Conservation (phyloP, 2,797 vertebrate species). For the Danio aesculapii region DNA sequence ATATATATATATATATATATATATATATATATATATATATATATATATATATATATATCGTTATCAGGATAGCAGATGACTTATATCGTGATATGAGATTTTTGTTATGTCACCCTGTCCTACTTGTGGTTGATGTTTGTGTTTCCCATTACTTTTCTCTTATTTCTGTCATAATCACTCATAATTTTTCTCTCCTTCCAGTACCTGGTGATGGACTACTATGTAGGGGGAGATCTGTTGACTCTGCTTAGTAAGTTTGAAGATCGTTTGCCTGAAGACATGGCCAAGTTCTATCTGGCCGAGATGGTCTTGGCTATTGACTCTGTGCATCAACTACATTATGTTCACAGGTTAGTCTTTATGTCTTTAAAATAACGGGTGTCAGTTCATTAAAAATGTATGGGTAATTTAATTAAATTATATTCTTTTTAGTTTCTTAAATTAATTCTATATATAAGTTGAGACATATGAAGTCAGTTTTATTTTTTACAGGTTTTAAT, state of each 20-base stretch:
- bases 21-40: no score
- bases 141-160: constrained; percentile 9
- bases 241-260: constrained; percentile 99
- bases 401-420: not conserved
- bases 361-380: not conserved
- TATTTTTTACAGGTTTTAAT: no score
- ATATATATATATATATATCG: no score
- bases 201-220: constrained; percentile 99
- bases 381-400: not conserved
- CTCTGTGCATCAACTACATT: constrained; percentile 98
- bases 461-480: no score
- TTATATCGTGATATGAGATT: not conserved
- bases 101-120: no score
- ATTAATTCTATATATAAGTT: not conserved
- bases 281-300: constrained; percentile 97
- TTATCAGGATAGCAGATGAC: not conserved
- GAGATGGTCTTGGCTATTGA: constrained; percentile 99
- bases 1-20: no score
- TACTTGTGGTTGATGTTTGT: not conserved
- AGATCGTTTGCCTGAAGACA: constrained; percentile 96
- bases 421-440: not conserved
- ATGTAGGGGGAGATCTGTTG: constrained; percentile 97
- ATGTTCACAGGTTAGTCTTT: constrained; percentile 91
- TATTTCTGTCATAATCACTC: not conserved
- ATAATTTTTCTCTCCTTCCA: constrained; percentile 60